These are phyloP conservation scores for Takifugu flavidus DNA, from an alignment of 2,113 vertebrate genomes.

Conservation along the genomic window DNA sequence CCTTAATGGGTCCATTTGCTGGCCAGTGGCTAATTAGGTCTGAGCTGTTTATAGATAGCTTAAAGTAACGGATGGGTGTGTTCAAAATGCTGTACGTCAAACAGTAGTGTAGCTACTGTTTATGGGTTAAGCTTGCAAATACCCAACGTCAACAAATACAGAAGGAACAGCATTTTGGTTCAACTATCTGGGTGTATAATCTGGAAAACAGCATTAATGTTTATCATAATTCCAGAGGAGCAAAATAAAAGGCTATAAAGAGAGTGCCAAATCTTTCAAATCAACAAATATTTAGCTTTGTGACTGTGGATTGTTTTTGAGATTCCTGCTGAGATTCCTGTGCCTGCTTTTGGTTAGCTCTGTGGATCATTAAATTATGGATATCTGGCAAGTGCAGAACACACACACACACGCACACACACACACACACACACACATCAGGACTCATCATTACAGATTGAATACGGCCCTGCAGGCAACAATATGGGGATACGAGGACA, in stretches of 20 bases:
- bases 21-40: constrained; percentile 62
- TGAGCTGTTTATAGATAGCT: constrained; percentile 65
- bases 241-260: constrained; percentile 57
- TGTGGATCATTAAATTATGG: constrained; percentile 37
- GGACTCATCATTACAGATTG: constrained; percentile 19
- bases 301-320: constrained; percentile 46
- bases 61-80: constrained; percentile 63
- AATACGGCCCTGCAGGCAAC: constrained; percentile 25
- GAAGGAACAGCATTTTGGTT: constrained; percentile 31
- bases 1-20: constrained; percentile 69
- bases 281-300: constrained; percentile 50
- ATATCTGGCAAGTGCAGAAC: constrained; percentile 38
- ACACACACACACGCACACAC: constrained; percentile 1
- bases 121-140: constrained; percentile 35
- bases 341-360: constrained; percentile 39
- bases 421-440: constrained; percentile 5
- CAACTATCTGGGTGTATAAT: constrained; percentile 55
- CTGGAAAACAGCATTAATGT: constrained; percentile 58
- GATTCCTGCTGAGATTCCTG: constrained; percentile 30
- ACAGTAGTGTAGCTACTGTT: constrained; percentile 41
- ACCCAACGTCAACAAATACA: background rate
- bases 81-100: constrained; percentile 45
- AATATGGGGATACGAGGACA: constrained; percentile 27
- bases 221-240: constrained; percentile 59
- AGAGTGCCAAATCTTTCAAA: constrained; percentile 58